Base-by-base conservation (phyloP, 2,888 invertebrate genomes). In the Zygothrica quintamaculata region DNA sequence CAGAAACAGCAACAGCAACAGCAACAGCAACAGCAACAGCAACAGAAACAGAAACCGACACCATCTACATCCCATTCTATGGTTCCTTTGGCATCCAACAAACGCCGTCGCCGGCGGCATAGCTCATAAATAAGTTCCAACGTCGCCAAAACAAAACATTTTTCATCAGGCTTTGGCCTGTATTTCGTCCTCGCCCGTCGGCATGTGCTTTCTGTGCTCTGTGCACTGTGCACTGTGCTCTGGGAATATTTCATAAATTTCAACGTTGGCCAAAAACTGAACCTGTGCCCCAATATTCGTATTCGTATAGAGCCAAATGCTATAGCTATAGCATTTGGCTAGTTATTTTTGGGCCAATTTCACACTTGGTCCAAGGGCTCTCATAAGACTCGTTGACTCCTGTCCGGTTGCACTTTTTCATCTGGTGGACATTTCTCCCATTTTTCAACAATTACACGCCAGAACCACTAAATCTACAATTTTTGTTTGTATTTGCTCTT, bases 81-180 rank as follows among this genome's bases (percentile, higher is more conserved):
- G 16, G 15, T 26, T 15, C 42, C 8, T n/a, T 12, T 37, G 25
- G 33, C 9, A 36, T 8, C 39, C 50, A 4, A 2, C 40, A 50
- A 58, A 18, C 25, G 36, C 29, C 15, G 34, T 16, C n/a, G 75
- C 66, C 58, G 53, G 25, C 56, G 66, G 74, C 72, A 33, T 25
- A 50, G 65, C 70, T 77, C 76, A 77, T 77, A 77, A 77, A 77
- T 77, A 77, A 76, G 73, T 72, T 60, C 68, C 61, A 69, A 58
- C 59, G 56, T 73, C 60, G 77, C 73, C 77, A 77, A 77, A 77
- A 77, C 76, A 77, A 77, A 77, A 74, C 76, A 77, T 77, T 77
- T 77, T 77, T 77, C 76, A 77, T 77, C 58, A 59, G 58, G 40
- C 65, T 58, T 50, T 58, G 51, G 65, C 57, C 44, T 33, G 13